Conservation (phyloP, 1,140 invertebrate genomes). For the Drosophila miranda region DNA sequence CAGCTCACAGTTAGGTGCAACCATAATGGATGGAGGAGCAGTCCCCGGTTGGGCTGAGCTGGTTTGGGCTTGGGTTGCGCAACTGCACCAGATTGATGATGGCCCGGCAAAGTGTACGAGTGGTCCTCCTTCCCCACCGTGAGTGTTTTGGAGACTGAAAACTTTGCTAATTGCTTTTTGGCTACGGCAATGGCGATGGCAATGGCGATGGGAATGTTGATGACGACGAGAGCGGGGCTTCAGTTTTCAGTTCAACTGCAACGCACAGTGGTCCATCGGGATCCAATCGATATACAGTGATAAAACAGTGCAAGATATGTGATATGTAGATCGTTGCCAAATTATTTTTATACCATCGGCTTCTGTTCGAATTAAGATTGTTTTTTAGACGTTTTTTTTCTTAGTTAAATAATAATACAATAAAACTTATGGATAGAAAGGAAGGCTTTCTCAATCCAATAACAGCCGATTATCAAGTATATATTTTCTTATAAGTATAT, state of each 20-base stretch:
- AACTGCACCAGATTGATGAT: constrained; percentile 75
- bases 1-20: constrained; percentile 42
- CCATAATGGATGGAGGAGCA: constrained; percentile 9
- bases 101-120: constrained; percentile 25
- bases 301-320: too few relatives aligned
- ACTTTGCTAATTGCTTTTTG: constrained; percentile 81
- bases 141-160: constrained; percentile 59
- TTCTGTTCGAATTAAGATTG: too few relatives aligned
- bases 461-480: too few relatives aligned
- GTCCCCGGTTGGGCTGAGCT: not conserved
- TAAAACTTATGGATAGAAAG: too few relatives aligned
- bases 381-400: too few relatives aligned
- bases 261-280: constrained; percentile 8
- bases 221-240: constrained; percentile 18
- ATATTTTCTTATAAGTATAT: too few relatives aligned
- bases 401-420: too few relatives aligned
- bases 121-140: not conserved
- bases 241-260: constrained; percentile 36
- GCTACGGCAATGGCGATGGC: constrained; percentile 51
- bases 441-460: too few relatives aligned
- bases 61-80: not conserved
- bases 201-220: constrained; percentile 8
- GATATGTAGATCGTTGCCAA: too few relatives aligned
- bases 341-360: too few relatives aligned
- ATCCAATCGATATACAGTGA: too few relatives aligned